These are phyloP conservation scores for Drosophila micromelanica DNA, from an alignment of 1,140 invertebrate species.

Conservation along the genomic window DNA sequence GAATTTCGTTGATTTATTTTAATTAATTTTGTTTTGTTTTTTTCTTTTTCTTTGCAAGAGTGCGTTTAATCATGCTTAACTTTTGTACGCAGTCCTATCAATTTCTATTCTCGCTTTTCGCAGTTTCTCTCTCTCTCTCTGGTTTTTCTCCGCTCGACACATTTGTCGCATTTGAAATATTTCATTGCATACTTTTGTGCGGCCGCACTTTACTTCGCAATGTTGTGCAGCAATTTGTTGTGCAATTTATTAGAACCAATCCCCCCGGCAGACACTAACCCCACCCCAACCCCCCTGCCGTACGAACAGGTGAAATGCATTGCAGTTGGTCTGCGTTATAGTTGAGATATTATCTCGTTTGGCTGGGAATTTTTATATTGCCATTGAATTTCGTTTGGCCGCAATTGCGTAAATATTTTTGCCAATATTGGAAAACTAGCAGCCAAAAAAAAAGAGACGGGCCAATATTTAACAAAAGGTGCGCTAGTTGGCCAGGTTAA, in stretches of 20 bases:
- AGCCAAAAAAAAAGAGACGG: slow-evolving; percentile 1
- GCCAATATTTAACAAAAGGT: slow-evolving; percentile 59
- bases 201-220: slow-evolving; percentile 19
- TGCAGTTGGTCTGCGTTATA: neutral
- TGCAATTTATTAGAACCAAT: slow-evolving; percentile 69
- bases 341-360: slow-evolving; percentile 46
- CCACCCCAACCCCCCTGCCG: no score
- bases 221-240: slow-evolving; percentile 53
- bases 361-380: slow-evolving; percentile 78
- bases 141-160: neutral
- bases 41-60: neutral
- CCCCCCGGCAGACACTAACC: neutral
- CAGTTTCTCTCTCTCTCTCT: neutral
- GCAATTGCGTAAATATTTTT: slow-evolving; percentile 50
- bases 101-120: slow-evolving; percentile 17
- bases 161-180: slow-evolving; percentile 67
- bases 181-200: slow-evolving; percentile 72
- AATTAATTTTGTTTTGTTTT: slow-evolving; percentile 17
- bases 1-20: slow-evolving; percentile 9
- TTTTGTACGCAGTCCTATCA: neutral
- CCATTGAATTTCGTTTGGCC: slow-evolving; percentile 38
- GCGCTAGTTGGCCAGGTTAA: slow-evolving; percentile 2
- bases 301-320: slow-evolving; percentile 4
- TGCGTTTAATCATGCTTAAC: slow-evolving; percentile 3
- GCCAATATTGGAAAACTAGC: slow-evolving; percentile 51